phyloP scores from a whole-genome alignment of 2,888 invertebrate species.

The Schrankia costaestrigalis region DNA sequence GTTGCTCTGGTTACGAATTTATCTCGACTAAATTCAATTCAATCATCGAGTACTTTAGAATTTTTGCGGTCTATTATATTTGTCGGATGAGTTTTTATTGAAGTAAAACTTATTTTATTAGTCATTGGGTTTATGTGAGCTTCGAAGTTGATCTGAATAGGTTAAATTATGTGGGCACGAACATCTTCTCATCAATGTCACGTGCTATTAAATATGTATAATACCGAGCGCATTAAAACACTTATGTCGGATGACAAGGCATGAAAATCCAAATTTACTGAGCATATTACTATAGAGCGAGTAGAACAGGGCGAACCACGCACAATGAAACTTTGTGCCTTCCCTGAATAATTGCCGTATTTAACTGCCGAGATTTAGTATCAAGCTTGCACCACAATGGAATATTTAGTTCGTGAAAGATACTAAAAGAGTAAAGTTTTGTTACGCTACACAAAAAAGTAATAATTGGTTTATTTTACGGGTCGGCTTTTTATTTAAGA shows the following conservation, averaged over 20 bases:
- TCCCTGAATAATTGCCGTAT: slow-evolving; percentile 73
- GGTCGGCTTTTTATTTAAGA: too few species aligned
- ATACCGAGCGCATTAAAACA: slow-evolving; percentile 59
- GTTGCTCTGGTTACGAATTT: slow-evolving; percentile 63
- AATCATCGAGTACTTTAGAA: slow-evolving; percentile 33
- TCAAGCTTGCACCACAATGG: slow-evolving; percentile 53
- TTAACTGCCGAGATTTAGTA: slow-evolving; percentile 63
- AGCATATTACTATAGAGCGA: slow-evolving; percentile 50
- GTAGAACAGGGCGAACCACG: slow-evolving; percentile 44
- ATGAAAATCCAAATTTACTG: slow-evolving; percentile 71
- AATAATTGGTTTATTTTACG: slow-evolving; percentile 18
- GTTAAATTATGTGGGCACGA: slow-evolving; percentile 27
- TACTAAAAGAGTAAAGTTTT: slow-evolving; percentile 57
- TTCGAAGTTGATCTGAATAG: slow-evolving; percentile 24
- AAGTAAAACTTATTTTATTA: slow-evolving; percentile 18
- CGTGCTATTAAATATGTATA: slow-evolving; percentile 52
- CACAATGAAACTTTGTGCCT: slow-evolving; percentile 66
- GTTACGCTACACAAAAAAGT: slow-evolving; percentile 15
- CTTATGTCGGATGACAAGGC: slow-evolving; percentile 68
- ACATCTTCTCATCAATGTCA: slow-evolving; percentile 44
- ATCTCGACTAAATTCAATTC: slow-evolving; percentile 62
- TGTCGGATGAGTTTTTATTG: slow-evolving; percentile 13
- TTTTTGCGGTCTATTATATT: slow-evolving; percentile 5
- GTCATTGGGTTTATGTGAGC: slow-evolving; percentile 16
- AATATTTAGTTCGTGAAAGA: slow-evolving; percentile 58